Evolutionary conservation across 2,888 invertebrate species (phyloP).

Genomic region (Vanessa cardui): DNA sequence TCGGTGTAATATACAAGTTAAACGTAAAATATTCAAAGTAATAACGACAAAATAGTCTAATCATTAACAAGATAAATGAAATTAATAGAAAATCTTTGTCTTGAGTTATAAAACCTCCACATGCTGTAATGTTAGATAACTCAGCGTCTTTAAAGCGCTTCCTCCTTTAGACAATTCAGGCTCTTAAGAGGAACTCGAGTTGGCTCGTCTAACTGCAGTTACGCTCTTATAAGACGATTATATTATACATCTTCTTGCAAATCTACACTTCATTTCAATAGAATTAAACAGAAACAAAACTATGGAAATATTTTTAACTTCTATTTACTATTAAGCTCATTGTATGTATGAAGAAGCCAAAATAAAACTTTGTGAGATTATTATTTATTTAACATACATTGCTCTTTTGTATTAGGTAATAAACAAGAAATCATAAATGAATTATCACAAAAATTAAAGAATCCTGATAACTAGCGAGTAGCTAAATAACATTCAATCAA

Average conservation of each 20-base stretch:
- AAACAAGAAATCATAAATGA: too few species aligned
- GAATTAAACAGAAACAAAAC: slow-evolving; percentile 3
- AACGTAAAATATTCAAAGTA: background rate
- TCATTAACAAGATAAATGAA: background rate
- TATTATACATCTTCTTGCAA: slow-evolving; percentile 1
- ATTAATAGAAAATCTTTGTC: slow-evolving; percentile 1
- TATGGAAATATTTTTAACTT: too few species aligned
- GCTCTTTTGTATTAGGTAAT: too few species aligned
- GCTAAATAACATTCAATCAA: too few species aligned
- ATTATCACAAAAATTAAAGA: too few species aligned
- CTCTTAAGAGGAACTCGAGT: slow-evolving; percentile 6
- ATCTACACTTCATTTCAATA: slow-evolving; percentile 4
- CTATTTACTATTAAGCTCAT: too few species aligned
- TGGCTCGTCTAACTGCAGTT: slow-evolving; percentile 13
- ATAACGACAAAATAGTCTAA: background rate
- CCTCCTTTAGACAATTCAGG: slow-evolving; percentile 14
- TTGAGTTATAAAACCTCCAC: slow-evolving; percentile 1
- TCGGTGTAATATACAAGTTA: background rate
- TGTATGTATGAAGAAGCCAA: too few species aligned
- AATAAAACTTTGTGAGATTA: too few species aligned
- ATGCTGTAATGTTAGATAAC: slow-evolving; percentile 11
- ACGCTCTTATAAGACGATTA: slow-evolving; percentile 14
- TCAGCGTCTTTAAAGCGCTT: slow-evolving; percentile 17
- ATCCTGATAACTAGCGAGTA: too few species aligned
- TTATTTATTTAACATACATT: too few species aligned